Percentiles rank a stretch among this genome's conserved stretches.
phyloP scores from a whole-genome alignment of 2,888 invertebrate species.

The Lasioglossum leucozonium region DNA sequence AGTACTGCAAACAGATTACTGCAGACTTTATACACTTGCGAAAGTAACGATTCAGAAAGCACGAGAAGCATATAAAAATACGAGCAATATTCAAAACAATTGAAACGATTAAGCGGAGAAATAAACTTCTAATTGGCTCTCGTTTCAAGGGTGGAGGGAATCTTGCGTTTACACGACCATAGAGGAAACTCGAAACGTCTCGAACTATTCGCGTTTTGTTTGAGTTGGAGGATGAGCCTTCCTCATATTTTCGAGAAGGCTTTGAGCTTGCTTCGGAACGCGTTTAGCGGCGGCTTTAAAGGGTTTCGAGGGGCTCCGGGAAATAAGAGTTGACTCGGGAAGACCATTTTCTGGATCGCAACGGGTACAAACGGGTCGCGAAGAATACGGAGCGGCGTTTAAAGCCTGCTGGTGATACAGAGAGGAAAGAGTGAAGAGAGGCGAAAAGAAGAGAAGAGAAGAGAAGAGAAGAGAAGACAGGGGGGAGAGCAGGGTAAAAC shows the following conservation, averaged over 20 bases:
- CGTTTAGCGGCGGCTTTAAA: background rate
- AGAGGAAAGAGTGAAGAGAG: background rate
- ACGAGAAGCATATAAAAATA: no score
- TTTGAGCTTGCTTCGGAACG: background rate
- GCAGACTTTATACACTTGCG: no score
- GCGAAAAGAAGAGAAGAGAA: background rate
- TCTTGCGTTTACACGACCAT: no score
- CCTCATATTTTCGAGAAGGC: background rate
- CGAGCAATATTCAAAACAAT: no score
- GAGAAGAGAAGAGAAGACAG: background rate
- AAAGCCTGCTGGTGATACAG: background rate
- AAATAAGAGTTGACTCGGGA: background rate
- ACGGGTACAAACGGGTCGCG: background rate
- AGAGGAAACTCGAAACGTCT: no score
- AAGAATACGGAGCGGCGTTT: background rate
- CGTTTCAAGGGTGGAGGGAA: no score
- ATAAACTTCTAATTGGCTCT: no score
- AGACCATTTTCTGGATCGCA: background rate
- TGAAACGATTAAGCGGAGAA: no score
- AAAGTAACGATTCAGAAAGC: no score
- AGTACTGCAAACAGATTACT: no score
- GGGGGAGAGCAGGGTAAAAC: background rate
- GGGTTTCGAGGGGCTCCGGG: background rate
- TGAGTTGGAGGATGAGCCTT: no score
- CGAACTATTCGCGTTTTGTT: no score